These are phyloP conservation scores for Chrysocyon brachyurus DNA, from an alignment of 2,797 vertebrate species.

Conservation along the genomic window DNA sequence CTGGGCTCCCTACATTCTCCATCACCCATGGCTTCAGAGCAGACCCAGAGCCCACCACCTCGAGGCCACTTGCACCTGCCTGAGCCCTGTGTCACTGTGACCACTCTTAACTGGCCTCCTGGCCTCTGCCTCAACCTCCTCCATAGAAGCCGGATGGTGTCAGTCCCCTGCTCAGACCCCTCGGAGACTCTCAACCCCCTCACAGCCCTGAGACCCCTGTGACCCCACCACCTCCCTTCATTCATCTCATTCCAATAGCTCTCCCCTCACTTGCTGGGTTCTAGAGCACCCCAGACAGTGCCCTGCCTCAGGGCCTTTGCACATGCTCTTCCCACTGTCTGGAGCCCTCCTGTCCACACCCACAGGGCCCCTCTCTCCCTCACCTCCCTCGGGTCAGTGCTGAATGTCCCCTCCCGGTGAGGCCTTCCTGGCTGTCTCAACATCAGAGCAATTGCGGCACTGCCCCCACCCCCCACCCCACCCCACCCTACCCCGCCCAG, in stretches of 20 bases:
- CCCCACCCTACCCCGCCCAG: neutral
- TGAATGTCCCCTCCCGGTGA: neutral
- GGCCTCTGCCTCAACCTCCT: too few relatives aligned
- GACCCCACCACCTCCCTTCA: neutral
- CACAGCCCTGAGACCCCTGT: neutral
- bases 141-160: neutral
- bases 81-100: neutral
- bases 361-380: neutral
- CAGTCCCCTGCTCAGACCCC: neutral
- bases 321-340: neutral
- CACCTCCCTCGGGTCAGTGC: neutral
- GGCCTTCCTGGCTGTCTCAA: neutral
- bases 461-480: too few relatives aligned
- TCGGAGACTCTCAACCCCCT: neutral
- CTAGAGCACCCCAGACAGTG: neutral
- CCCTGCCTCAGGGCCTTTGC: neutral
- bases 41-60: neutral
- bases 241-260: neutral
- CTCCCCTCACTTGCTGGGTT: neutral
- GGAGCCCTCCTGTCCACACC: neutral
- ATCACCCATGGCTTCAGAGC: neutral
- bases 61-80: neutral
- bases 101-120: neutral
- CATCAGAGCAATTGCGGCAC: neutral
- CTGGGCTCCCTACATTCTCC: neutral